Percentiles rank a stretch among this genome's conserved stretches.
Evolutionary conservation across 1,140 invertebrate species (phyloP).

Genomic region (Drosophila kepulauana): DNA sequence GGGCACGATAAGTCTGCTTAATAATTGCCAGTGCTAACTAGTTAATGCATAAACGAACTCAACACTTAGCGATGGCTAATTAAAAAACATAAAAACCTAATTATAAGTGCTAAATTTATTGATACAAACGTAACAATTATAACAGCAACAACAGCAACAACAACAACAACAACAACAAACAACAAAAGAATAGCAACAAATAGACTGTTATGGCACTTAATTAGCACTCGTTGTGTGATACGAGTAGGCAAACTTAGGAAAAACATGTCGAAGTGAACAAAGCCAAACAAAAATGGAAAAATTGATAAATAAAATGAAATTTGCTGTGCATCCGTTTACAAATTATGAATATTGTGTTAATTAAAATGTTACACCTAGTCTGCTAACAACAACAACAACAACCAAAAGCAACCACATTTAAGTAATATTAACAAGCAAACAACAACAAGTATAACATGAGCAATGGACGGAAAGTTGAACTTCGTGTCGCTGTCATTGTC

Average conservation of each 20-base stretch:
- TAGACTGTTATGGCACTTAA: constrained; percentile 69
- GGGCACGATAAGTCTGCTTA: neutral
- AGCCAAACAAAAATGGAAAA: neutral
- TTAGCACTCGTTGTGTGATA: constrained; percentile 55
- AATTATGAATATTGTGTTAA: constrained; percentile 75
- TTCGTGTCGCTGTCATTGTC: no score
- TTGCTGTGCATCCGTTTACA: constrained; percentile 54
- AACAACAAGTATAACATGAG: constrained; percentile 32
- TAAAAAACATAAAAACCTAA: constrained; percentile 12
- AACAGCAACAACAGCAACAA: neutral
- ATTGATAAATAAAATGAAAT: constrained; percentile 35
- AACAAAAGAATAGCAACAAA: constrained; percentile 10
- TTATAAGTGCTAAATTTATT: constrained; percentile 38
- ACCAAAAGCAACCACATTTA: constrained; percentile 33
- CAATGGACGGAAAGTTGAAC: constrained; percentile 45
- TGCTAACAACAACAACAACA: constrained; percentile 40
- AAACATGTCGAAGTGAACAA: constrained; percentile 35
- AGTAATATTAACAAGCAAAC: constrained; percentile 42
- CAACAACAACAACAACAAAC: neutral
- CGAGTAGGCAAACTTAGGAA: constrained; percentile 1
- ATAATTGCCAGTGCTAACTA: constrained; percentile 17
- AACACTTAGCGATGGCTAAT: constrained; percentile 15
- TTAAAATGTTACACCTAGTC: constrained; percentile 81
- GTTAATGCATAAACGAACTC: constrained; percentile 14
- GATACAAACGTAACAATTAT: constrained; percentile 27